Conservation (phyloP, 2,888 invertebrate genomes). For the Malthinus flaveolus region DNA sequence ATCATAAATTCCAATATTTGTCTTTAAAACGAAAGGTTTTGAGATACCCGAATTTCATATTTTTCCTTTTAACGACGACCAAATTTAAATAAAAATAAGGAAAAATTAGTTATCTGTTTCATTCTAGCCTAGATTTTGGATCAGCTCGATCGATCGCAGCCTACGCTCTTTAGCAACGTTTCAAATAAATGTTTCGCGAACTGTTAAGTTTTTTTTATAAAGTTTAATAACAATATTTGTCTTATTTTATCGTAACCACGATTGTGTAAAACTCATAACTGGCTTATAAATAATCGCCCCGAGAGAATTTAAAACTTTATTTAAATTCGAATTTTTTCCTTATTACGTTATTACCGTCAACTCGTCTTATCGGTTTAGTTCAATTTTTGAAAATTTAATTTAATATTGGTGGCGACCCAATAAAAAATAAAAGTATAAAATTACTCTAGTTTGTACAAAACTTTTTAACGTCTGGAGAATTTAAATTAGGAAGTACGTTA, state of each 20-base stretch:
- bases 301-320: too few species aligned
- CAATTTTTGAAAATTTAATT: constrained; percentile 4
- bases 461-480: constrained; percentile 12
- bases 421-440: background rate
- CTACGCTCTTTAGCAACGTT: constrained; percentile 19
- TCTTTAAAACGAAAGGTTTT: too few species aligned
- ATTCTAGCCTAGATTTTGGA: constrained; percentile 26
- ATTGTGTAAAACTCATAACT: too few species aligned
- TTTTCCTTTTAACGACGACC: too few species aligned
- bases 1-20: too few species aligned
- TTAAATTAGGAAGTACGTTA: constrained; percentile 17
- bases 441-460: constrained; percentile 1
- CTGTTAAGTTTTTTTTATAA: constrained; percentile 2
- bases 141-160: constrained; percentile 25
- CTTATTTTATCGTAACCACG: too few species aligned
- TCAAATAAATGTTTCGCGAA: constrained; percentile 13
- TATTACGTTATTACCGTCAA: too few species aligned
- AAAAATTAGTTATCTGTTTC: constrained; percentile 15
- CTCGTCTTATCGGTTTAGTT: background rate
- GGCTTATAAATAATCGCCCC: too few species aligned
- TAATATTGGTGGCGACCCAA: background rate
- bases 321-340: too few species aligned
- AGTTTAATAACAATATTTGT: too few species aligned
- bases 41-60: too few species aligned
- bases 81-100: too few species aligned